Conservation (phyloP, 2,888 invertebrate genomes). For the Tenthredo mesomela region DNA sequence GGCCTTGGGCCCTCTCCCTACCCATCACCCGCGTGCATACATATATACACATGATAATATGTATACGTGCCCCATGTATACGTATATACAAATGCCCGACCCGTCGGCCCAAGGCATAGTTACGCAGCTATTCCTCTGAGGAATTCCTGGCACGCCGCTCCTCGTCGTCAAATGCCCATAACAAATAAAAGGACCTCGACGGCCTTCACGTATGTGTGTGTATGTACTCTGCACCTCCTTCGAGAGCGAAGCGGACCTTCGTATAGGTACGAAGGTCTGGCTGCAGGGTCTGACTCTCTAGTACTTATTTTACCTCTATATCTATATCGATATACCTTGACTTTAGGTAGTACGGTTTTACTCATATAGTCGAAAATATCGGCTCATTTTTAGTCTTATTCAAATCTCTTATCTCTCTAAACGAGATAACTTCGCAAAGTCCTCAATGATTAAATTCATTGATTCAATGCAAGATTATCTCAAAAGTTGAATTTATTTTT, state of each 20-base stretch:
- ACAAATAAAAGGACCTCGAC: conserved; percentile 74
- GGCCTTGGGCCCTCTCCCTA: conserved; percentile 10
- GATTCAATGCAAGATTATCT: not conserved
- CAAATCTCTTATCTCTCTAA: not conserved
- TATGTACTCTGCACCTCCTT: conserved; percentile 42
- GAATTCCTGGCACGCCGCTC: conserved; percentile 75
- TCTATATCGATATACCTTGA: not conserved
- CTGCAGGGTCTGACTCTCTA: not conserved
- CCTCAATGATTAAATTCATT: not conserved
- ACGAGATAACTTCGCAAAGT: not conserved
- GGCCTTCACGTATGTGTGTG: conserved; percentile 69
- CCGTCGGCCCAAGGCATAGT: conserved; percentile 58
- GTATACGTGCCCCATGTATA: not conserved
- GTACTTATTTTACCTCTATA: not conserved
- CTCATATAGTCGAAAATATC: not conserved
- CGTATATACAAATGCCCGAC: conserved; percentile 50
- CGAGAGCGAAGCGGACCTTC: not conserved
- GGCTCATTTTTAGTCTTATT: not conserved
- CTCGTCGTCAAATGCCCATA: conserved; percentile 72
- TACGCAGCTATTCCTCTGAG: conserved; percentile 70
- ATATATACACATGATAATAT: not conserved
- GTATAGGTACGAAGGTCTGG: not conserved
- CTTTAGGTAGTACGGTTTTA: not conserved
- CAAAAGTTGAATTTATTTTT: not conserved
- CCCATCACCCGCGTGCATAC: not conserved